Conservation (phyloP, 1,140 invertebrate genomes). For the Tetranychus cinnabarinus region DNA sequence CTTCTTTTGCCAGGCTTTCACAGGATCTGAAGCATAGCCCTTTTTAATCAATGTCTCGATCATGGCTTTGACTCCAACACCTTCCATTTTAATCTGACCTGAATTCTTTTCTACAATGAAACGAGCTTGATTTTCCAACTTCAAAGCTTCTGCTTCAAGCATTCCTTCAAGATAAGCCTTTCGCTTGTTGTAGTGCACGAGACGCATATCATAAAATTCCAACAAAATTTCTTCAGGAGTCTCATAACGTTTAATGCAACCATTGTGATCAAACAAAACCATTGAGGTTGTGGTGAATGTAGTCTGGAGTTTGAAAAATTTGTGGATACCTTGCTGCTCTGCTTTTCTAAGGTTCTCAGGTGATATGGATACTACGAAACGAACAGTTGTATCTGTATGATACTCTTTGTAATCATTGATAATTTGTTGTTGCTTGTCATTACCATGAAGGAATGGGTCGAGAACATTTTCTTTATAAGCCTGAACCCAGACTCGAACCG, state of each 20-base stretch:
- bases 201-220: conserved; percentile 59
- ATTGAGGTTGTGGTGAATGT: conserved; percentile 57
- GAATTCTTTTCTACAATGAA: conserved; percentile 97
- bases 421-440: conserved; percentile 47
- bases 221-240: conserved; percentile 51
- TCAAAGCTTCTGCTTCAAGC: conserved; percentile 67
- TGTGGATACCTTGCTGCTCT: conserved; percentile 70
- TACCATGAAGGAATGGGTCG: conserved; percentile 58
- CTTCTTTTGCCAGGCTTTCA: conserved; percentile 65
- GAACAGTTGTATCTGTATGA: conserved; percentile 78
- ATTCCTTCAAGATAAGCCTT: conserved; percentile 78
- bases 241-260: conserved; percentile 57
- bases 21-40: conserved; percentile 82
- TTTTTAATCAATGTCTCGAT: conserved; percentile 60
- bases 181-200: conserved; percentile 58
- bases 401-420: conserved; percentile 76
- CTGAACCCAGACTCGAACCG: conserved; percentile 82
- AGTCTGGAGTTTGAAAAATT: conserved; percentile 75
- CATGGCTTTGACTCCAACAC: conserved; percentile 66
- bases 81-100: conserved; percentile 69
- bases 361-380: conserved; percentile 59
- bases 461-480: conserved; percentile 84
- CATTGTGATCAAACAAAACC: conserved; percentile 74
- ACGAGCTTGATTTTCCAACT: conserved; percentile 69
- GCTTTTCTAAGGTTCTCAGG: conserved; percentile 49